These are phyloP conservation scores for Pseudorasbora parva DNA, from an alignment of 2,113 vertebrate genomes.

Conservation along the genomic window DNA sequence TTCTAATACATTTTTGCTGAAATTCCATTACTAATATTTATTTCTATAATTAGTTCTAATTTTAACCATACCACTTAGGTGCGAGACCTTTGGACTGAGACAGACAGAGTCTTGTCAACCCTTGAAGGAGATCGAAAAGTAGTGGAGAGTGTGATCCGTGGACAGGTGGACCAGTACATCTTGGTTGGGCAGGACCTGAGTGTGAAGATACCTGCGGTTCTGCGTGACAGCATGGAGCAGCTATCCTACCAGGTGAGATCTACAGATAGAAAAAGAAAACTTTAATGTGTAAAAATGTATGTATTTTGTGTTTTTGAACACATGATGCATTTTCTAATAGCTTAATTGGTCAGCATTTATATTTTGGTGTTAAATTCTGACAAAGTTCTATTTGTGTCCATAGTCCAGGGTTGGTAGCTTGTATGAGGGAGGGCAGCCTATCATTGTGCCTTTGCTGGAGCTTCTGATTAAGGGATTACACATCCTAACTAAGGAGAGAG, in stretches of 20 bases:
- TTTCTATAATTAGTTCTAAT: background rate
- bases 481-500: conserved; percentile 71
- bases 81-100: conserved; percentile 78
- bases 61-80: conserved; percentile 71
- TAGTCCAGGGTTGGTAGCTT: conserved; percentile 78
- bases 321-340: background rate
- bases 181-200: conserved; percentile 78
- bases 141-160: conserved; percentile 78
- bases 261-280: background rate
- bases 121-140: conserved; percentile 77
- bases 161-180: conserved; percentile 64
- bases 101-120: conserved; percentile 69
- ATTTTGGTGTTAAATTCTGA: background rate
- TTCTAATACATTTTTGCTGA: too few species aligned
- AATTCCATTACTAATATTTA: too few species aligned
- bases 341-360: background rate
- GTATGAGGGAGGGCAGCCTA: conserved; percentile 83
- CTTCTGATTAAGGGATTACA: conserved; percentile 82
- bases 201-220: conserved; percentile 74
- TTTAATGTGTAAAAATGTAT: background rate
- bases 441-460: conserved; percentile 81
- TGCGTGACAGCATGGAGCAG: conserved; percentile 77
- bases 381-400: conserved; percentile 8
- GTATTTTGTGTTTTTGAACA: background rate
- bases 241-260: conserved; percentile 75